Base-by-base conservation (phyloP, 2,797 vertebrate genomes). In the Momotus momota region DNA sequence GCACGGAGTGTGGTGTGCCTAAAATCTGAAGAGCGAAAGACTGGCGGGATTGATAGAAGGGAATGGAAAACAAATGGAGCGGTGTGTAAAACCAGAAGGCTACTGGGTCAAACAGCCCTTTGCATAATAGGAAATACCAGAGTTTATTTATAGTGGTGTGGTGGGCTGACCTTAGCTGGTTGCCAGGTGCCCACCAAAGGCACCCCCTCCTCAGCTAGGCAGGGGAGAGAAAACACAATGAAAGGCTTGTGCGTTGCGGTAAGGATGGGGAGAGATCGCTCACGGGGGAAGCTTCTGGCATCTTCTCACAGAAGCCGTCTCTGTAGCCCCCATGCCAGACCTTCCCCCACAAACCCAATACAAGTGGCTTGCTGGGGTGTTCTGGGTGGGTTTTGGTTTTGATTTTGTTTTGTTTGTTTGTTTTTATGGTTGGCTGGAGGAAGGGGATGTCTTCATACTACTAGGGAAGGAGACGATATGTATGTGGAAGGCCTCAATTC, bases 1-100 rank as follows among this genome's bases (percentile, higher is more conserved):
- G 12, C 12, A 12, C 0, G 1, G 49, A 69, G 35, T 1, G 3
- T 17, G 41, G n/a, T 16, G 8, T 43, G 23, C 62, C 33, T 61
- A 4, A 52, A 54, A 22, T 27, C 46, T 16, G 2, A 43, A 52
- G 35, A 29, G 26, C 33, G 8, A n/a, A 54, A 43, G 46, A 16
- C 19, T 6, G 29, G n/a, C 1, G 3, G 20, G 38, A 43, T 51
- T 1, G 3, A 26, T 25, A 15, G 57, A 29, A 81, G 41, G 35
- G 75, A 51, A 19, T 14, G 43, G 49, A 35, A 84, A 81, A n/a
- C 43, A 46, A 71, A 41, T 38, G 15, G 49, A 57, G 41, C 35
- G 33, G n/a, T 14, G 6, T 35, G 49, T 84, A 51, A 48, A 80
- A 71, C 49, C 23, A 77, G 61, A 41, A 46, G 55, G 84, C 65